Evolutionary conservation across 2,888 invertebrate species (phyloP).

Genomic region (Palloptera scutellata): DNA sequence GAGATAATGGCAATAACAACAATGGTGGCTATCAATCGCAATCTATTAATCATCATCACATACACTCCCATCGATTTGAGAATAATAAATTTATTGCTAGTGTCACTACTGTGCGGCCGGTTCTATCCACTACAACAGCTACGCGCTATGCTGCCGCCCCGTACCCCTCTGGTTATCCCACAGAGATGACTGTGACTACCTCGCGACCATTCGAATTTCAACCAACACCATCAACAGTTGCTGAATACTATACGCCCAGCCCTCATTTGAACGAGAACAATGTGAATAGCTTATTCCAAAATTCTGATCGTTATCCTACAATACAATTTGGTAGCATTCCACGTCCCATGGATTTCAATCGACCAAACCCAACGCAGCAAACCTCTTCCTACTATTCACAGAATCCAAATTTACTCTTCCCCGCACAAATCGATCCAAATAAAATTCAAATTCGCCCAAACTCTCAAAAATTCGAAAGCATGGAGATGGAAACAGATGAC

Average conservation of each 20-base stretch:
- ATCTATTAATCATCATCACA: constrained; percentile 15
- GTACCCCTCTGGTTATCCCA: constrained; percentile 46
- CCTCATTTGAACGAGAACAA: constrained; percentile 59
- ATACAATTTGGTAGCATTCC: constrained; percentile 42
- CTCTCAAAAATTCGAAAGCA: constrained; percentile 57
- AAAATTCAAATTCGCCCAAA: constrained; percentile 57
- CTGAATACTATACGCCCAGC: constrained; percentile 57
- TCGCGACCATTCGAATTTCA: constrained; percentile 45
- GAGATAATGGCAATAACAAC: constrained; percentile 29
- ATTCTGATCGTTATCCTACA: constrained; percentile 51
- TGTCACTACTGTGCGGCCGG: constrained; percentile 49
- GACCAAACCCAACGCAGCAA: constrained; percentile 22
- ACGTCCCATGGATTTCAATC: constrained; percentile 40
- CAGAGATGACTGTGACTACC: constrained; percentile 43
- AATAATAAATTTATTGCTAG: constrained; percentile 44
- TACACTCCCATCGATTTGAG: constrained; percentile 27
- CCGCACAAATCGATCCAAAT: constrained; percentile 47
- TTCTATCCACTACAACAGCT: constrained; percentile 41
- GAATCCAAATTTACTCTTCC: constrained; percentile 40
- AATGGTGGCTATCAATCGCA: constrained; percentile 29
- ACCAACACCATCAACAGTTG: constrained; percentile 49
- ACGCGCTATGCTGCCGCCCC: constrained; percentile 43
- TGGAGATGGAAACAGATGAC: constrained; percentile 44
- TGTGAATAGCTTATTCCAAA: constrained; percentile 55
- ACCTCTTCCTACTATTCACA: constrained; percentile 11